Evolutionary conservation across 2,888 invertebrate species (phyloP).

Genomic region (Lymantria monacha): DNA sequence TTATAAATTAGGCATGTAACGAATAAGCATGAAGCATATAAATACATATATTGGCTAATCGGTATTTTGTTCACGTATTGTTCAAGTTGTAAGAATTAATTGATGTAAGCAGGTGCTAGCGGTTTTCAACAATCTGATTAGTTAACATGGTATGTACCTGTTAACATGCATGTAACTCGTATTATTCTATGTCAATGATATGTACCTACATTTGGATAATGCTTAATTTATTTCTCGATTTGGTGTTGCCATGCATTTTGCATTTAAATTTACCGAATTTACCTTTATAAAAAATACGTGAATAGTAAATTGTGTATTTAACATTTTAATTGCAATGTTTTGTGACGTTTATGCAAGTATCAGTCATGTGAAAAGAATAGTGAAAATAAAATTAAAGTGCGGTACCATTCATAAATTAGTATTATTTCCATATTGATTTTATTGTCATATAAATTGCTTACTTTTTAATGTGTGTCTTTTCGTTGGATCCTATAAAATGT

Average conservation of each 20-base stretch:
- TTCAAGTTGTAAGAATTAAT: constrained; percentile 18
- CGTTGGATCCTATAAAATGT: no score
- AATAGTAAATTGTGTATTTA: no score
- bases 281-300: no score
- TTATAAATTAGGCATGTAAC: neutral
- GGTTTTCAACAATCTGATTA: neutral
- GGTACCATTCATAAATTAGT: no score
- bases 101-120: constrained; percentile 18
- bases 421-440: no score
- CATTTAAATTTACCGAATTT: no score
- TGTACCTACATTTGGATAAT: neutral
- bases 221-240: neutral
- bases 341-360: no score
- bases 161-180: constrained; percentile 1
- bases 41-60: constrained; percentile 10
- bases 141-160: neutral
- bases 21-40: constrained; percentile 2
- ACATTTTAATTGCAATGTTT: no score
- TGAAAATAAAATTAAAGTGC: no score
- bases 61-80: constrained; percentile 10
- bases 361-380: no score
- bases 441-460: no score
- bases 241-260: neutral
- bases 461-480: no score
- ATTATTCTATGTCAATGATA: constrained; percentile 23